Percentiles rank a stretch among this genome's conserved stretches.
phyloP scores from a whole-genome alignment of 2,888 invertebrate species.

The Catotricha subobsoleta region DNA sequence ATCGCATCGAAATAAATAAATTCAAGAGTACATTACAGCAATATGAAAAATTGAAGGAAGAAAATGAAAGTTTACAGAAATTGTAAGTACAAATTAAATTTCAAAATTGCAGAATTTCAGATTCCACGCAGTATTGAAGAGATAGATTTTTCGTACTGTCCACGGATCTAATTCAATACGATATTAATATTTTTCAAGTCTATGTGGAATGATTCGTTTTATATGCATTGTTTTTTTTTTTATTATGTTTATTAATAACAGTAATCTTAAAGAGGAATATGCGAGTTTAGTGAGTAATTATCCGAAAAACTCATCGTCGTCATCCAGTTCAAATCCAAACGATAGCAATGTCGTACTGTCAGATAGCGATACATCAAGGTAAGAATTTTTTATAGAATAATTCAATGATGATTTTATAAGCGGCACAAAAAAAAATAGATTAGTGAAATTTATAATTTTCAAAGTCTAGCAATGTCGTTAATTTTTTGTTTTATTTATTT shows the following conservation, averaged over 20 bases:
- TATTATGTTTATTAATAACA: not conserved
- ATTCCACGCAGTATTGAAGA: too few relatives aligned
- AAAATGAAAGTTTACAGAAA: slow-evolving; percentile 26
- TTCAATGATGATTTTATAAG: not conserved
- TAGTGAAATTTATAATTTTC: too few relatives aligned
- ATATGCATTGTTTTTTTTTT: too few relatives aligned
- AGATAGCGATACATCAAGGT: slow-evolving; percentile 2
- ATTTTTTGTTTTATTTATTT: too few relatives aligned
- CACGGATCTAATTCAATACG: too few relatives aligned
- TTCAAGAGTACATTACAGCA: slow-evolving; percentile 24
- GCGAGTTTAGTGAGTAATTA: not conserved
- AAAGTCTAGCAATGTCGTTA: too few relatives aligned
- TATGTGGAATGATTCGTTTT: too few relatives aligned
- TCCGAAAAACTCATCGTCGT: not conserved
- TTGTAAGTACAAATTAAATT: not conserved
- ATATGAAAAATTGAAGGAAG: slow-evolving; percentile 27
- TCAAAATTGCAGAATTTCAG: not conserved
- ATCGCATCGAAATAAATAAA: slow-evolving; percentile 23
- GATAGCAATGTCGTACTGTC: not conserved
- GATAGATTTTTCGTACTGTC: too few relatives aligned
- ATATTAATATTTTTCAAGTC: too few relatives aligned
- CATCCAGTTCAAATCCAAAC: not conserved
- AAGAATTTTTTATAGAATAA: not conserved
- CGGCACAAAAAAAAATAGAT: slow-evolving; percentile 2
- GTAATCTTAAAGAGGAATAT: not conserved